Base-by-base conservation (phyloP, 2,113 vertebrate species). In the Campylorhamphus procurvoides region DNA sequence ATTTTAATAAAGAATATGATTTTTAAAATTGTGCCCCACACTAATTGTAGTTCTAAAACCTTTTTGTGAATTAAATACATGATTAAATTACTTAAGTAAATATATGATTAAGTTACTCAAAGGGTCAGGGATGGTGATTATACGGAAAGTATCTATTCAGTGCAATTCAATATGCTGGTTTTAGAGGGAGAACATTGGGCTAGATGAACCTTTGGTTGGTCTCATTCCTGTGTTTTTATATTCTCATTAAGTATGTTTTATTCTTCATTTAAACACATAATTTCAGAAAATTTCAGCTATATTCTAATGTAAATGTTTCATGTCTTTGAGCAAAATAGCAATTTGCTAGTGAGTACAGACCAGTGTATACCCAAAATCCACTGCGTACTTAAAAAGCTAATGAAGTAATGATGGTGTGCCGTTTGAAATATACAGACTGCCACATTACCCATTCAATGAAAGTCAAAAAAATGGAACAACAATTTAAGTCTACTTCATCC, bases 111-210 rank as follows among this genome's bases (percentile, higher is more conserved):
- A 80, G 56, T 69, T 89, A 14, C 44, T 29, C 63, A 20, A 63
- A 9, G 4, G 27, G 9, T 19, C 2, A 2, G 12, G 2, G 15
- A 15, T 64, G 10, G 3, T 19, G 27, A 5, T 3, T 3, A 0
- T 25, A 4, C 4, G 2, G 22, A 3, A 56, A 62, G 10, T 56
- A 59, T 31, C 23, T 58, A 46, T 35, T 8, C 9, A 83, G 22
- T 72, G 4, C 4, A 25, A 62, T 76, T 74, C 81, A 62, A 44
- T 25, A 58, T 10, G 5, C 3, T 55, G 8, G 14, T 60, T 24
- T 25, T 67, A 9, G 11, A 55, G 44, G 59, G 0, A 75, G 10
- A 58, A 55, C 42, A 75, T 4, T 39, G 9, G 18, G 16, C 12
- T 72, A 40, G 3, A 42, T 31, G n/a, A 66, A 80, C 14, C 4